Evolutionary conservation across 2,888 invertebrate species (phyloP).

Genomic region (Willowsia nigromaculata): DNA sequence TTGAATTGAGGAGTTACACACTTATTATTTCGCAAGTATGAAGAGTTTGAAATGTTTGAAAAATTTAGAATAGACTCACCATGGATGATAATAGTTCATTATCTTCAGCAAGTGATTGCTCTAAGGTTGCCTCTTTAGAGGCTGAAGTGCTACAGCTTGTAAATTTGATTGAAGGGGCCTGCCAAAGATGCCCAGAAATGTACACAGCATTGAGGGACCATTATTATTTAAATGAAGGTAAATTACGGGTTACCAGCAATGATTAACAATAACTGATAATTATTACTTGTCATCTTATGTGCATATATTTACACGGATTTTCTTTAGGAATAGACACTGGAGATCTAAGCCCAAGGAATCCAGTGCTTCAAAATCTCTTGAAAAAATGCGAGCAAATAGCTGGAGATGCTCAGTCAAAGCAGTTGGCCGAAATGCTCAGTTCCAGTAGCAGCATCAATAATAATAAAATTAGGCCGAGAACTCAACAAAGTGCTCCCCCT

Average conservation of each 20-base stretch:
- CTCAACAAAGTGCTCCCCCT: neutral
- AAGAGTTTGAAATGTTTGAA: too few relatives aligned
- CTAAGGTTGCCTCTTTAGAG: constrained; percentile 63
- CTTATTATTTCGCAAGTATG: too few relatives aligned
- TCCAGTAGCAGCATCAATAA: neutral
- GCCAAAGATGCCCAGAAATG: constrained; percentile 72
- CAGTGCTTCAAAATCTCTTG: constrained; percentile 53
- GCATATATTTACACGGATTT: too few relatives aligned
- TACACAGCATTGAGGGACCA: constrained; percentile 69
- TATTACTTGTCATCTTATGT: too few relatives aligned
- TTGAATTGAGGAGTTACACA: too few relatives aligned
- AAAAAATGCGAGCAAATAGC: constrained; percentile 59
- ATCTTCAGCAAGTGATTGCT: constrained; percentile 31
- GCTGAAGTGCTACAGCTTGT: constrained; percentile 71
- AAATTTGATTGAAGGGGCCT: constrained; percentile 73
- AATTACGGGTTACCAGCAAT: neutral
- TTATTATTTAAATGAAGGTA: constrained; percentile 56
- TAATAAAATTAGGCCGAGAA: neutral
- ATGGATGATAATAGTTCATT: constrained; percentile 7
- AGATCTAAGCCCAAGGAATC: constrained; percentile 50
- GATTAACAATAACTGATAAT: neutral
- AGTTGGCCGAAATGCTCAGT: constrained; percentile 47
- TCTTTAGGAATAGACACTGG: constrained; percentile 21
- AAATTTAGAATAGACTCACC: constrained; percentile 40
- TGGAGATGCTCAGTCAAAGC: constrained; percentile 34